Evolutionary conservation across 2,888 invertebrate species (phyloP).

Genomic region (Amaurobius ferox): DNA sequence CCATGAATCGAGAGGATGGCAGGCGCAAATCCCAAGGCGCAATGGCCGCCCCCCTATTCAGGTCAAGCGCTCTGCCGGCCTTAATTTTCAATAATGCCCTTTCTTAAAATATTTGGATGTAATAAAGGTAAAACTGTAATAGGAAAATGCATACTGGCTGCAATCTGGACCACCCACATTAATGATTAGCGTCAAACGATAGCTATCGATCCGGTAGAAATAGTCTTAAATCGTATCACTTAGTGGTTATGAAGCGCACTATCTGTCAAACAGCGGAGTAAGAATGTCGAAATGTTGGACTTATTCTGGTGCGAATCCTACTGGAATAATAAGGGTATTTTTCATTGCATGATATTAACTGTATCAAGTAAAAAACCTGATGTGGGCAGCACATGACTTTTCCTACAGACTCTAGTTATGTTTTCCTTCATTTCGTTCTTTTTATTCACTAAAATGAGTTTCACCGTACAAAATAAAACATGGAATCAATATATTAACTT

Average conservation of each 20-base stretch:
- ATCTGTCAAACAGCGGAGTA: background rate
- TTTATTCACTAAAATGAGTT: too few species aligned
- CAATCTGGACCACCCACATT: background rate
- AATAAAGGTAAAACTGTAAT: background rate
- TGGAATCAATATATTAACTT: too few species aligned
- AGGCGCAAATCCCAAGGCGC: constrained; percentile 27
- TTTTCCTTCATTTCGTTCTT: too few species aligned
- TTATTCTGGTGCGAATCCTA: background rate
- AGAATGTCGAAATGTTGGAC: background rate
- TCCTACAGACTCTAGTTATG: too few species aligned
- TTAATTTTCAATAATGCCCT: background rate
- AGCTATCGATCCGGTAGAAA: background rate
- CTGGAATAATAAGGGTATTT: too few species aligned
- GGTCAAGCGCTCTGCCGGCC: constrained; percentile 48
- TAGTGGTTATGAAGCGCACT: background rate
- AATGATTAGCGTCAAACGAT: background rate
- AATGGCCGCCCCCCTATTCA: constrained; percentile 63
- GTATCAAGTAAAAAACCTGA: too few species aligned
- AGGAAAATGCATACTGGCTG: background rate
- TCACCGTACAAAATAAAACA: too few species aligned
- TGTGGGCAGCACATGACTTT: too few species aligned
- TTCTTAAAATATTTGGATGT: background rate
- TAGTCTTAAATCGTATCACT: background rate
- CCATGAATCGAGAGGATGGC: constrained; percentile 13
- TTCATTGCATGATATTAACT: too few species aligned